phyloP scores from a whole-genome alignment of 2,797 vertebrate genomes.

The Neopelma chrysocephalum region DNA sequence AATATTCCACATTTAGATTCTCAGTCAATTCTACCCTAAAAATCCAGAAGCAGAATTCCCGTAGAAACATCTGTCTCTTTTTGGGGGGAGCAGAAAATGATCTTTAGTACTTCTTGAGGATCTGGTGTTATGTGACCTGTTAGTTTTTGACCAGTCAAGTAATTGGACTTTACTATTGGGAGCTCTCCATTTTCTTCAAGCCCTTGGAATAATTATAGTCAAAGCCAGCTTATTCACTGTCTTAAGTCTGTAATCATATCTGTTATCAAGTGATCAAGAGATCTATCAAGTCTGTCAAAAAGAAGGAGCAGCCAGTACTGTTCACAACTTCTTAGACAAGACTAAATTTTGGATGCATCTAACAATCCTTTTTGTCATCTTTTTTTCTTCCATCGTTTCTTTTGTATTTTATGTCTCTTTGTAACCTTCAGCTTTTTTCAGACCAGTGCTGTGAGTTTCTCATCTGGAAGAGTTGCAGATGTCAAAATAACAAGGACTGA shows the following conservation, averaged over 20 bases:
- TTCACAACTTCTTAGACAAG: neutral
- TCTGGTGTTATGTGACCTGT: neutral
- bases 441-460: neutral
- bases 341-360: neutral
- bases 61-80: neutral
- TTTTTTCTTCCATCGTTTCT: neutral
- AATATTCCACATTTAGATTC: neutral
- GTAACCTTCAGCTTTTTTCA: neutral
- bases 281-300: neutral
- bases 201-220: neutral
- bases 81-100: neutral
- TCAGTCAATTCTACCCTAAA: neutral
- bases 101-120: neutral
- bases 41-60: neutral
- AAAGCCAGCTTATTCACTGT: neutral
- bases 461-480: neutral
- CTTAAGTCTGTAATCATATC: neutral
- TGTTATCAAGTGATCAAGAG: neutral
- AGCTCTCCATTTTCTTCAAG: neutral
- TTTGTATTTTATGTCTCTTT: neutral
- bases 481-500: neutral
- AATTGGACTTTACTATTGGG: neutral
- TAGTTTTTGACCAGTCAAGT: neutral
- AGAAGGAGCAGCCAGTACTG: neutral
- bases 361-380: neutral